A percentile compares a stretch with the other conserved stretches of the same genome.
Evolutionary conservation across 1,140 invertebrate species (phyloP).

Genomic region (Bombus haemorrhoidalis): DNA sequence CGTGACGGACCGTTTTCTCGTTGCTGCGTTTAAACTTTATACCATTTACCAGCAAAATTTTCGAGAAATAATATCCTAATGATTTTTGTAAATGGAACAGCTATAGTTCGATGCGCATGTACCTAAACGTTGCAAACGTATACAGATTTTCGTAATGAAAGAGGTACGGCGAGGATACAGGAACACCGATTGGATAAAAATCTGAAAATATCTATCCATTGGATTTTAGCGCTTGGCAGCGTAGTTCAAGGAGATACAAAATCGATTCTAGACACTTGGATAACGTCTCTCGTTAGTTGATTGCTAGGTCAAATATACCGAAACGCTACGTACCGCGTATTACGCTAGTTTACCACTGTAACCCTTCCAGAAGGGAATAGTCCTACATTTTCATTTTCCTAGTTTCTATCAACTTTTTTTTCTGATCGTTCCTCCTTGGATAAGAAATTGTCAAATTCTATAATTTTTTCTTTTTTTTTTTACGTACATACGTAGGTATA

Average conservation of each 20-base stretch:
- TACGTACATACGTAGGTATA: no score
- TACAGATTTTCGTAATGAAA: no score
- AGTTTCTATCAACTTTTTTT: neutral
- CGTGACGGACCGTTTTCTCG: neutral
- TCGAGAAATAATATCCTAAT: neutral
- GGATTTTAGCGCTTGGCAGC: neutral
- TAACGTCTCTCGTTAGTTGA: conserved; percentile 2
- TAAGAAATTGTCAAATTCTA: neutral
- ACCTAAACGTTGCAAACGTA: no score
- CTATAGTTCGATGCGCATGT: no score
- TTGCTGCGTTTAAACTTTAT: neutral
- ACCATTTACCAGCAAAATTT: neutral
- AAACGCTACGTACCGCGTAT: neutral
- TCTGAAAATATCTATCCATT: neutral
- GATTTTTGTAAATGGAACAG: neutral
- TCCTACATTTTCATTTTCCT: neutral
- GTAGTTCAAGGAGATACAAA: neutral
- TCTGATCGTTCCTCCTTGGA: neutral
- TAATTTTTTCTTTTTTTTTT: no score
- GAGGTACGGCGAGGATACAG: no score
- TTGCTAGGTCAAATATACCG: neutral
- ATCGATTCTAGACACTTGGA: conserved; percentile 4
- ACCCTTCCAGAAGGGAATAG: neutral
- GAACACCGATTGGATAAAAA: neutral
- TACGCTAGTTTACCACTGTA: no score